These are phyloP conservation scores for Chironomus striatipennis DNA, from an alignment of 1,140 invertebrate species.

Conservation along the genomic window DNA sequence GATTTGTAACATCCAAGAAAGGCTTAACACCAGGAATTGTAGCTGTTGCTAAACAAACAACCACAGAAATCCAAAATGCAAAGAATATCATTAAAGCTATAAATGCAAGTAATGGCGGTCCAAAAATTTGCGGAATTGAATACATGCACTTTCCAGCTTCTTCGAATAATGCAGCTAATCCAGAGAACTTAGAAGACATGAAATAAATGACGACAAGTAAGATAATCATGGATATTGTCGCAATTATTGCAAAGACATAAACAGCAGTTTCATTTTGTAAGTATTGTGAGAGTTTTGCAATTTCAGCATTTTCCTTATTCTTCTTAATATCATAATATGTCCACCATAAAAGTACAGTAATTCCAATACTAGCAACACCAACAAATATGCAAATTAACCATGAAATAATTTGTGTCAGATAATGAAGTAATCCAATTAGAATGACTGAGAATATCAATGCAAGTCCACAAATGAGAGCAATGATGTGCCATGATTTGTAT, in stretches of 20 bases:
- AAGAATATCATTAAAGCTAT: constrained; percentile 68
- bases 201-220: constrained; percentile 69
- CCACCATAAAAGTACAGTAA: constrained; percentile 78
- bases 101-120: constrained; percentile 83
- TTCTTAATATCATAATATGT: constrained; percentile 70
- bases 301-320: constrained; percentile 25
- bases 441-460: constrained; percentile 69
- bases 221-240: constrained; percentile 70
- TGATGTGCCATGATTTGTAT: constrained; percentile 77
- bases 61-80: constrained; percentile 73
- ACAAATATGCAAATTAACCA: constrained; percentile 79
- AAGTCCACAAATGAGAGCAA: constrained; percentile 55
- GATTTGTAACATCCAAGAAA: constrained; percentile 28
- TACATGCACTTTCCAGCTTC: constrained; percentile 80
- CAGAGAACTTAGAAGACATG: constrained; percentile 68
- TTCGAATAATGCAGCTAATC: constrained; percentile 73
- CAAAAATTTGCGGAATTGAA: constrained; percentile 72
- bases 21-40: constrained; percentile 42
- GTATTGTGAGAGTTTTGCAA: constrained; percentile 57
- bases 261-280: constrained; percentile 76
- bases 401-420: constrained; percentile 71
- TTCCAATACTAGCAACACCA: constrained; percentile 60
- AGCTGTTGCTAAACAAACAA: constrained; percentile 57
- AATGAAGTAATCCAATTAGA: constrained; percentile 76
- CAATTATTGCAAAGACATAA: constrained; percentile 73